phyloP scores from a whole-genome alignment of 35 echinoderm and acorn worm species.

The Stichopus chloronotus region DNA sequence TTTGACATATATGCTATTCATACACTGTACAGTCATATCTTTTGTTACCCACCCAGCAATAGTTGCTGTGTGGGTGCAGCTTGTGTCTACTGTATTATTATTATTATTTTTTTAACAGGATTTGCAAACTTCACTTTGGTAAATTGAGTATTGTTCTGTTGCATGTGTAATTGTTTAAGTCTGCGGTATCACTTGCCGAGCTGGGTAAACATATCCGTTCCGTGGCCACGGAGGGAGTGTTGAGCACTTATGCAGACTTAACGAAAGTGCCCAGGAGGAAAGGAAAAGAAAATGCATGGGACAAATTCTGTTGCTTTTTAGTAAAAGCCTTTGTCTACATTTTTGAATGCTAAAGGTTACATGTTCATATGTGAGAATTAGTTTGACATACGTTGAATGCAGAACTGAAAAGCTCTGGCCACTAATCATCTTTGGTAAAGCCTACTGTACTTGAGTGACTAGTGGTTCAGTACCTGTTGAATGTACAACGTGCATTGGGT shows the following conservation, averaged over 20 bases:
- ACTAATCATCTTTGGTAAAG: too few species aligned
- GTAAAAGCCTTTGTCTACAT: too few species aligned
- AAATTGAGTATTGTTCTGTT: conserved; percentile 2
- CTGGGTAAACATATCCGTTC: conserved; percentile 9
- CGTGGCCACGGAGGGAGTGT: not conserved
- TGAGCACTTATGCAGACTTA: conserved; percentile 7
- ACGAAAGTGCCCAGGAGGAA: not conserved
- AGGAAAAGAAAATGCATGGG: too few species aligned
- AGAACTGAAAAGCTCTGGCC: too few species aligned
- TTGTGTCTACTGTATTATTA: not conserved
- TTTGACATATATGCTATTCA: not conserved
- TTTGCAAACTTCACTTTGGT: not conserved
- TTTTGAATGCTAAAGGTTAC: too few species aligned
- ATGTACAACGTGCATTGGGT: too few species aligned
- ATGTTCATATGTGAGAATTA: too few species aligned
- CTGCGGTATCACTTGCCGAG: not conserved
- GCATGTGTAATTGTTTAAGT: conserved; percentile 6
- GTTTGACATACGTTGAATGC: too few species aligned
- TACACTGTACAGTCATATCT: too few species aligned
- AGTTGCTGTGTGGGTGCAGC: not conserved
- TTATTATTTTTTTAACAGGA: not conserved
- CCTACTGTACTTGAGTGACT: too few species aligned
- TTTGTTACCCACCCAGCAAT: not conserved
- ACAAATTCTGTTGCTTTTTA: too few species aligned
- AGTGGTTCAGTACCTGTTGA: too few species aligned